These are phyloP conservation scores for Xenotilapia leptura DNA, from an alignment of 2,113 vertebrate species.

Conservation along the genomic window DNA sequence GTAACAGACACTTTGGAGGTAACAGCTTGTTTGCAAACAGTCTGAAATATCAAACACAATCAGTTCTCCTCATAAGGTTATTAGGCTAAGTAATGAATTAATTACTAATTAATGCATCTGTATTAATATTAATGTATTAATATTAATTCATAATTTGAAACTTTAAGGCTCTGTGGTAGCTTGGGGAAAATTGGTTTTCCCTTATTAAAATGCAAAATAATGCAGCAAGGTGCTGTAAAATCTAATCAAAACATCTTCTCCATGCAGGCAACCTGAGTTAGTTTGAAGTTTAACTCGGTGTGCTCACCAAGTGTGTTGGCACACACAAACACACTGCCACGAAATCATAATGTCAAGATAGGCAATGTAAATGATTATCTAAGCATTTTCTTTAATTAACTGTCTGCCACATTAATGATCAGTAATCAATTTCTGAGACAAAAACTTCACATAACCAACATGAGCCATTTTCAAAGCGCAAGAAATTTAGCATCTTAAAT, in stretches of 20 bases:
- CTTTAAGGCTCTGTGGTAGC: not conserved
- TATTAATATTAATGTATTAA: conserved; percentile 31
- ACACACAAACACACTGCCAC: not conserved
- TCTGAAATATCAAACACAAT: not conserved
- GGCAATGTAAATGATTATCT: not conserved
- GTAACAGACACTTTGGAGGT: not conserved
- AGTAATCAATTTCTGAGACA: conserved; percentile 4
- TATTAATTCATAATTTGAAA: conserved; percentile 30
- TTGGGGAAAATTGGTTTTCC: conserved; percentile 23
- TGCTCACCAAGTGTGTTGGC: not conserved
- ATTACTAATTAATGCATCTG: conserved; percentile 15
- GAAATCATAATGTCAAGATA: not conserved
- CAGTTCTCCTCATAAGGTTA: not conserved
- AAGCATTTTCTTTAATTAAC: not conserved
- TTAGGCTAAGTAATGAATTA: conserved; percentile 14
- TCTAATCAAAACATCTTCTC: conserved; percentile 39
- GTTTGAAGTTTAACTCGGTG: not conserved
- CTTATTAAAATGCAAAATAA: conserved; percentile 55
- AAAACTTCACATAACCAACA: not conserved
- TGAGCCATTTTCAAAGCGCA: not conserved
- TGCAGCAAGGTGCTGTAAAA: conserved; percentile 45
- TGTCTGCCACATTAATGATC: not conserved
- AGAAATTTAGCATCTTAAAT: not conserved
- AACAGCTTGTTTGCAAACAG: conserved; percentile 26
- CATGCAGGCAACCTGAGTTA: not conserved